Percentiles rank a stretch among this genome's conserved stretches.
phyloP scores from a whole-genome alignment of 2,113 vertebrate species.

The Pachyramphus minor region DNA sequence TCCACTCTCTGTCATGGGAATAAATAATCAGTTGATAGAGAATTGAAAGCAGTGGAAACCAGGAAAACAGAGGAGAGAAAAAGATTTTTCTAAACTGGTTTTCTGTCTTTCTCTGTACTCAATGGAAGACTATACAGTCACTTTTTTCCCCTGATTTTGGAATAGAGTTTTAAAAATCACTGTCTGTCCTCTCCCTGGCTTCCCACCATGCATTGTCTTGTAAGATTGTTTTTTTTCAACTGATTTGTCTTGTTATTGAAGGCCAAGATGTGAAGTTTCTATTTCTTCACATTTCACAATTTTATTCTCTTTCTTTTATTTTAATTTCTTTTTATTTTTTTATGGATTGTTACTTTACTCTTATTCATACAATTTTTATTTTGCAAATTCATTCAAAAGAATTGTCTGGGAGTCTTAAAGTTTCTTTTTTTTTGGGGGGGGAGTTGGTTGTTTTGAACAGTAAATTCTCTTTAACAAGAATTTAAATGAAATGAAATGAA shows the following conservation, averaged over 20 bases:
- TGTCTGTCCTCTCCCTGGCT: background rate
- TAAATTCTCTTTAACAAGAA: background rate
- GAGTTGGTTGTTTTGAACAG: background rate
- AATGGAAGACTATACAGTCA: background rate
- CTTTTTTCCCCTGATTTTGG: background rate
- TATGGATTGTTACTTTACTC: background rate
- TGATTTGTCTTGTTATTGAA: background rate
- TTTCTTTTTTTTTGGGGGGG: background rate
- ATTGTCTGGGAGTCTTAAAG: background rate
- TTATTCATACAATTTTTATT: background rate
- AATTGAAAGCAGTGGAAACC: background rate
- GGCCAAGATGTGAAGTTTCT: background rate
- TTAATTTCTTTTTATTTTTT: background rate
- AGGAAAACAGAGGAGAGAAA: background rate
- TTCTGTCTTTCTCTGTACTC: background rate
- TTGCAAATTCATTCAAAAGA: background rate
- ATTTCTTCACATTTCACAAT: background rate
- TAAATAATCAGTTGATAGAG: background rate
- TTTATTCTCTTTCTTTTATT: background rate
- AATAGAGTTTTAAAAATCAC: background rate
- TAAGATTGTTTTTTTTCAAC: background rate
- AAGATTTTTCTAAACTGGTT: background rate
- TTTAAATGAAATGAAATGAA: background rate
- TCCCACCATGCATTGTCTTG: background rate
- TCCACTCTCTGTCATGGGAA: background rate